phyloP scores from a whole-genome alignment of 2,797 vertebrate genomes.

The Tinamus major region DNA sequence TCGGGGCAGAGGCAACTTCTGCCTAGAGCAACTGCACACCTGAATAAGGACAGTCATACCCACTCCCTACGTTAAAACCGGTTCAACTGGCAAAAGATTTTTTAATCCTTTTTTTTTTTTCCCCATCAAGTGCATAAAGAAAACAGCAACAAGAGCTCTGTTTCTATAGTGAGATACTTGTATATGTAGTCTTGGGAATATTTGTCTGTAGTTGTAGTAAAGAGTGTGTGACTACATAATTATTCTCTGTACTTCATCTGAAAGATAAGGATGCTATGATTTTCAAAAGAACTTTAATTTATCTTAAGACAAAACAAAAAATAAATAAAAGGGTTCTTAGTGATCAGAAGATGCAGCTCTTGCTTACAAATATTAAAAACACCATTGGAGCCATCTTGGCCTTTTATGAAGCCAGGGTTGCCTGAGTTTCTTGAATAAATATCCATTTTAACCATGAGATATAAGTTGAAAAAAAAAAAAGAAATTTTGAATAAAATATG shows the following conservation, averaged over 20 bases:
- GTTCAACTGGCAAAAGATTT: background rate
- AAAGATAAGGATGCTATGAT: background rate
- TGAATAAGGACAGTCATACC: background rate
- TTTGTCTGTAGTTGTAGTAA: background rate
- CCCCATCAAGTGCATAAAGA: background rate
- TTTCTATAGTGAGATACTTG: background rate
- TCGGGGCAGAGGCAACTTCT: background rate
- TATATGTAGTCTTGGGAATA: background rate
- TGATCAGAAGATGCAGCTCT: background rate
- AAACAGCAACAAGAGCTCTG: background rate
- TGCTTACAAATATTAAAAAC: background rate
- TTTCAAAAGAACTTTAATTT: too few relatives aligned
- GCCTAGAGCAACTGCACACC: background rate
- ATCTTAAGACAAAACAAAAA: too few relatives aligned
- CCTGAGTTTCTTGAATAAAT: background rate
- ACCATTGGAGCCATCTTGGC: background rate
- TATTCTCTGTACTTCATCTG: background rate
- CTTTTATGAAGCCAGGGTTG: background rate
- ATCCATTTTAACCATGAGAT: background rate
- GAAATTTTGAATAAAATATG: background rate
- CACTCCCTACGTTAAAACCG: background rate
- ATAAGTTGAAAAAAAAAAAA: background rate
- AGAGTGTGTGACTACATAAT: background rate
- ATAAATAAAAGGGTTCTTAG: background rate
- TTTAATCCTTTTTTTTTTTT: background rate